These are phyloP conservation scores for Trichosurus vulpecula DNA, from an alignment of 2,797 vertebrate species.

Conservation along the genomic window DNA sequence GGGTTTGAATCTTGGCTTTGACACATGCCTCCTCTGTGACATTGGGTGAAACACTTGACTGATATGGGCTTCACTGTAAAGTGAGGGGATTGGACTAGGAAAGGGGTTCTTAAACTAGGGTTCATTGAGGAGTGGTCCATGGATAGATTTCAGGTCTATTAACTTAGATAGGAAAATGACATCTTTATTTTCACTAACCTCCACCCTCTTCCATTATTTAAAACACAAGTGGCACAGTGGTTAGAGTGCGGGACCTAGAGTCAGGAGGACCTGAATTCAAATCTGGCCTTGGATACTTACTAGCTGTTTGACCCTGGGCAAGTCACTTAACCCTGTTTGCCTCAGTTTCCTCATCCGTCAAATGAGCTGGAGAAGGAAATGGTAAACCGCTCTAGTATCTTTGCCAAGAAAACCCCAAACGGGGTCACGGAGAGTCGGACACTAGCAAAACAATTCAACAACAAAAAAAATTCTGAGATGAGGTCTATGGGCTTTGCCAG, in stretches of 20 bases:
- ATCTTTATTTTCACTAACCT: neutral
- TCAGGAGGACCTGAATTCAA: neutral
- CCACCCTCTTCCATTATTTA: neutral
- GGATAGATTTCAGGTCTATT: neutral
- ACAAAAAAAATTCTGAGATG: neutral
- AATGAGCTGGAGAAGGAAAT: neutral
- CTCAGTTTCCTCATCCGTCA: neutral
- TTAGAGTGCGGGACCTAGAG: neutral
- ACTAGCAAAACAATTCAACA: neutral
- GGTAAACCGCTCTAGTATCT: neutral
- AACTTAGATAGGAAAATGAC: neutral
- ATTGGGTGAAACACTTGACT: neutral
- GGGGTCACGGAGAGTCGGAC: neutral
- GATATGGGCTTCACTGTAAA: neutral
- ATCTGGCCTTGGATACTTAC: neutral
- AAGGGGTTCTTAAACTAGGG: neutral
- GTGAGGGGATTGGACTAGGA: neutral
- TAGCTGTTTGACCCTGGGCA: neutral
- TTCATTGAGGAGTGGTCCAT: neutral
- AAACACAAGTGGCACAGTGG: neutral
- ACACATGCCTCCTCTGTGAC: neutral
- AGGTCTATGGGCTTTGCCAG: neutral
- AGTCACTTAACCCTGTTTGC: neutral
- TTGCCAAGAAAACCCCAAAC: neutral
- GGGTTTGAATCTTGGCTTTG: neutral